Evolutionary conservation across 2,113 vertebrate genomes (phyloP).

Genomic region (Rhodinocichla rosea): DNA sequence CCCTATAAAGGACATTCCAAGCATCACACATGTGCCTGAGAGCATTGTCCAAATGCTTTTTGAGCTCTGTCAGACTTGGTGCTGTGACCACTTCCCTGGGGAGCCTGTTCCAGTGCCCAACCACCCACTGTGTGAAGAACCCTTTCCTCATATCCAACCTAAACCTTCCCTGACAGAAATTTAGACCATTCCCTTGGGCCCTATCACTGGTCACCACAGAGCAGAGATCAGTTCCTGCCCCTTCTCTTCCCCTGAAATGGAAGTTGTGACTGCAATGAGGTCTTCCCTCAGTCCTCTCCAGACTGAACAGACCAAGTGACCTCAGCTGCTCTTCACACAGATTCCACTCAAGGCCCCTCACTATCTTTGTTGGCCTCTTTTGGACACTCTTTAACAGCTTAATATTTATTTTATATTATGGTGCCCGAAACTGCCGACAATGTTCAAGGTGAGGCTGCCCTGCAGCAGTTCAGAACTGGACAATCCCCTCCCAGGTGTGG

Average conservation of each 20-base stretch:
- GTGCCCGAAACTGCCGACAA: not conserved
- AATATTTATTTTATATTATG: not conserved
- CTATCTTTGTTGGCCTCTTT: too few relatives aligned
- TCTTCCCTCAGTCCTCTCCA: not conserved
- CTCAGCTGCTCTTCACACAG: not conserved
- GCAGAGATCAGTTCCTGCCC: not conserved
- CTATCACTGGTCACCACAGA: not conserved
- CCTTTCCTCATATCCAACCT: too few relatives aligned
- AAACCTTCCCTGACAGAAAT: not conserved
- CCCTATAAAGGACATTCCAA: not conserved
- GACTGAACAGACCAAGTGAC: not conserved
- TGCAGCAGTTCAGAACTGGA: too few relatives aligned
- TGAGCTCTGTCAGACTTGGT: not conserved
- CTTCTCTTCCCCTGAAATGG: accelerated
- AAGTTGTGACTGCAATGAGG: accelerated
- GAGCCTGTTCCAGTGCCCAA: not conserved
- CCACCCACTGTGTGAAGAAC: not conserved
- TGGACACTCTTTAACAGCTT: not conserved
- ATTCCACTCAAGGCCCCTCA: not conserved
- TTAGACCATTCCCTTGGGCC: not conserved
- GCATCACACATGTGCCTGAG: not conserved
- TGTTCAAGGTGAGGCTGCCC: not conserved
- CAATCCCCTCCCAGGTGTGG: not conserved
- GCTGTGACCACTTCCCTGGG: not conserved
- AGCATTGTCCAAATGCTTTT: accelerated